These are phyloP conservation scores for Andrena haemorrhoa DNA, from an alignment of 2,888 invertebrate genomes.

Conservation along the genomic window DNA sequence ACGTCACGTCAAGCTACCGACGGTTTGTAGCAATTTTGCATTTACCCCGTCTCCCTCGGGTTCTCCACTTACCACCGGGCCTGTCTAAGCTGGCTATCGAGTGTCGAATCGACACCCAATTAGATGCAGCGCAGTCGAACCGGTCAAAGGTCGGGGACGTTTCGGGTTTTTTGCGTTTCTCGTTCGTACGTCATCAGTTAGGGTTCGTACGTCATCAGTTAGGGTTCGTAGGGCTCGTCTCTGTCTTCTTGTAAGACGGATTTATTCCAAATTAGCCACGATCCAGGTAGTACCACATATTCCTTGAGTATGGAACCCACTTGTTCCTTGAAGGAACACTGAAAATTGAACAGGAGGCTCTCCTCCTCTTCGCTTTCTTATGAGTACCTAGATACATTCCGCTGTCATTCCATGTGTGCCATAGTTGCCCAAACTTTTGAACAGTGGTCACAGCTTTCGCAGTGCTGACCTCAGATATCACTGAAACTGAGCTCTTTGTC, in stretches of 20 bases:
- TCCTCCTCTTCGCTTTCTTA: too few species aligned
- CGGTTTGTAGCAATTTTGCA: constrained; percentile 53
- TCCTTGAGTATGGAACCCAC: too few species aligned
- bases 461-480: not conserved
- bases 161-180: not conserved
- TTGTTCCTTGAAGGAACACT: too few species aligned
- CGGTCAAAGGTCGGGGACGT: not conserved
- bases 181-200: not conserved
- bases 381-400: too few species aligned
- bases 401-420: too few species aligned
- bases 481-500: not conserved
- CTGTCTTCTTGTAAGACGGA: too few species aligned
- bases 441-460: not conserved
- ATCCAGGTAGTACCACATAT: too few species aligned
- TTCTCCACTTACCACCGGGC: constrained; percentile 41
- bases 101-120: constrained; percentile 50
- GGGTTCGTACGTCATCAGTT: not conserved
- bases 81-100: constrained; percentile 36
- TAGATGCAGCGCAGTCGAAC: constrained; percentile 32
- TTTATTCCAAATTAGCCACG: too few species aligned
- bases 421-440: not conserved
- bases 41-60: constrained; percentile 40
- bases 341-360: too few species aligned
- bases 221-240: too few species aligned
- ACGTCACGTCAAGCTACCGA: constrained; percentile 50